Percentiles rank a stretch among this genome's conserved stretches.
Evolutionary conservation across 1,140 invertebrate genomes (phyloP).

Genomic region (Scaptodrosophila lebanonensis): DNA sequence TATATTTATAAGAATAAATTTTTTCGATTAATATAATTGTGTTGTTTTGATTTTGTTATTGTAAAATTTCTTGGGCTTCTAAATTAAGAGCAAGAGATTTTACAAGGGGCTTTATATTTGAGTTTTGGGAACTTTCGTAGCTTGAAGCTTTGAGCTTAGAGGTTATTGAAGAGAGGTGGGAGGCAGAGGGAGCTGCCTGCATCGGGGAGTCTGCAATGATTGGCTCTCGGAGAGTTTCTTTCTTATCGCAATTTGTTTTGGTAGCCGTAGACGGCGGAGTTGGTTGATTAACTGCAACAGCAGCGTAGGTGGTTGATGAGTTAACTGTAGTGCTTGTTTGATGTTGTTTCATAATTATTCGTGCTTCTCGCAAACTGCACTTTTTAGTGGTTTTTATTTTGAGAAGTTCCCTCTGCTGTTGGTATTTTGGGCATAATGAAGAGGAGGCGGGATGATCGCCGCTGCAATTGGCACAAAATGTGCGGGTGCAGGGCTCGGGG

Average conservation of each 20-base stretch:
- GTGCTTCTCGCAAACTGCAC: constrained; percentile 23
- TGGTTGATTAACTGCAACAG: too few relatives aligned
- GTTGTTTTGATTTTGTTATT: not conserved
- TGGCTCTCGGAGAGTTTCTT: too few relatives aligned
- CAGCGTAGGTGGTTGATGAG: not conserved
- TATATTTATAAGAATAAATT: not conserved
- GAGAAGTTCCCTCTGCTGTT: constrained; percentile 6
- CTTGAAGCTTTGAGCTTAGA: not conserved
- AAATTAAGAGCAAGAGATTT: not conserved
- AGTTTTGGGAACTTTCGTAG: constrained; percentile 1
- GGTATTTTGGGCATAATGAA: constrained; percentile 14
- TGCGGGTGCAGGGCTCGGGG: constrained; percentile 6
- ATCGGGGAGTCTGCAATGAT: too few relatives aligned
- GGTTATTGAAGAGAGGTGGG: not conserved
- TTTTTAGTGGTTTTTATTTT: constrained; percentile 17
- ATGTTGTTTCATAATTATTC: constrained; percentile 16
- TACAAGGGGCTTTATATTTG: not conserved
- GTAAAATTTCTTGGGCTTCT: not conserved
- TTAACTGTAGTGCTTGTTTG: constrained; percentile 4
- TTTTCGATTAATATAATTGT: not conserved
- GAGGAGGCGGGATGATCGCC: constrained; percentile 9
- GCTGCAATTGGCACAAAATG: constrained; percentile 5
- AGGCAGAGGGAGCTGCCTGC: too few relatives aligned
- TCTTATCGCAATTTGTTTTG: too few relatives aligned
- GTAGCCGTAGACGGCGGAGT: too few relatives aligned